A percentile compares a stretch with the other conserved stretches of the same genome.
Evolutionary conservation across 2,888 invertebrate genomes (phyloP).

Genomic region (Craniophora ligustri): DNA sequence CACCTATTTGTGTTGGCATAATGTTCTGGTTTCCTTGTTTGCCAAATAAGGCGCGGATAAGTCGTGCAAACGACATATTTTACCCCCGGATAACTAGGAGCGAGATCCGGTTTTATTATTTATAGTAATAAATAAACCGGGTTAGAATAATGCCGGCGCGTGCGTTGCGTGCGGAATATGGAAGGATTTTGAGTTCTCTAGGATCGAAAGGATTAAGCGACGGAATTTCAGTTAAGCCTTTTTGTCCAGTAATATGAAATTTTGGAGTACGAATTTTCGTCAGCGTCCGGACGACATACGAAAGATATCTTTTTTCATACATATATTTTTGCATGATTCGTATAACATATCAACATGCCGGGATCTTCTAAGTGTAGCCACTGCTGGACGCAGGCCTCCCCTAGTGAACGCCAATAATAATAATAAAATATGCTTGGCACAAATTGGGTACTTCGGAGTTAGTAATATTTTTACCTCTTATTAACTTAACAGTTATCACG

Average conservation of each 20-base stretch:
- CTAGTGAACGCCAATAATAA: too few relatives aligned
- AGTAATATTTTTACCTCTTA: too few relatives aligned
- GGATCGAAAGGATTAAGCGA: not conserved
- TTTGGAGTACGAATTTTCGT: too few relatives aligned
- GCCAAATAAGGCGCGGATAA: slow-evolving; percentile 59
- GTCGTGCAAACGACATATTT: slow-evolving; percentile 55
- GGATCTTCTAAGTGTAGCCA: too few relatives aligned
- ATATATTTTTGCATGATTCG: too few relatives aligned
- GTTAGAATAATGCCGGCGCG: slow-evolving; percentile 10
- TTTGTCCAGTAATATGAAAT: not conserved
- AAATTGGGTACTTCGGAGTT: too few relatives aligned
- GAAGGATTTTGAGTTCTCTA: not conserved
- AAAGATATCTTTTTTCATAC: too few relatives aligned
- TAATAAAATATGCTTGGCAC: too few relatives aligned
- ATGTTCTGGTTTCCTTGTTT: slow-evolving; percentile 63
- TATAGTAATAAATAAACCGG: slow-evolving; percentile 50
- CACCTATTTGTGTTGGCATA: slow-evolving; percentile 64
- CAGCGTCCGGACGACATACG: too few relatives aligned
- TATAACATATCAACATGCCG: too few relatives aligned
- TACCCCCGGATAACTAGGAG: slow-evolving; percentile 49
- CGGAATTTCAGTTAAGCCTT: not conserved
- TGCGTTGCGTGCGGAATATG: slow-evolving; percentile 23
- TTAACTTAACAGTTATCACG: too few relatives aligned
- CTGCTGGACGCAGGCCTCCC: too few relatives aligned
- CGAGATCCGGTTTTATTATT: slow-evolving; percentile 44